Base-by-base conservation (phyloP, 1,140 invertebrate genomes). In the Manduca sexta region DNA sequence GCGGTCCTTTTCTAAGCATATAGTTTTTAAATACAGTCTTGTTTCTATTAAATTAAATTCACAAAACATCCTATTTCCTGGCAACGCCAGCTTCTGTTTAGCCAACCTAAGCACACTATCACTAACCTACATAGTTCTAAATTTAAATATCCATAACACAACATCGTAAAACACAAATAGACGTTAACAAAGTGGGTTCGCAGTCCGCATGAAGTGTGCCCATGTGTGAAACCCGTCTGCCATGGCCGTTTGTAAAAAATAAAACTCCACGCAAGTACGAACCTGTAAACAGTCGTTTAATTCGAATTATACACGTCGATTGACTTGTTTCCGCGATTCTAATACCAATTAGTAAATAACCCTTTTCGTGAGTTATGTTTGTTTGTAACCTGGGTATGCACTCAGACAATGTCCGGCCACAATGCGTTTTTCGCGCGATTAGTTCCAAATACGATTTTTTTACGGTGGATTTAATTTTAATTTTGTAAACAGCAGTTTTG, bases 281-380 rank as follows among this genome's bases (percentile, higher is more conserved):
- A 65, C 67, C 67, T 71, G 73, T 77, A 82, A 82, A 80, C 72
- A 69, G 69, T 68, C 65, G 67, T 66, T 69, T 84, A 82, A 84
- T 82, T 77, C 74, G 81, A 74, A 80, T 84, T 65, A 76, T 61
- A 81, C 76, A 71, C 73, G 40, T 37, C 60, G 71, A 74, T 69
- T 82, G 76, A 75, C 64, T 79, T 66, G 70, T 76, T 79, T 79
- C 65, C 74, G 60, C 60, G 64, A 75, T 74, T 81, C 69, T 74
- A 70, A 77, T 74, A 56, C 65, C 75, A 81, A 81, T 84, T 81
- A 80, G 63, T 76, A 30, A 75, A 79, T 72, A 77, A 71, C 69
- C 72, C 74, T 70, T 76, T 66, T 51, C 48, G 50, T 49, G 57
- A 65, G 64, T 73, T 73, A 60, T 80, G 64, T 82, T 74, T 81